These are phyloP conservation scores for Pterophyllum scalare DNA, from an alignment of 2,113 vertebrate species.

Conservation along the genomic window DNA sequence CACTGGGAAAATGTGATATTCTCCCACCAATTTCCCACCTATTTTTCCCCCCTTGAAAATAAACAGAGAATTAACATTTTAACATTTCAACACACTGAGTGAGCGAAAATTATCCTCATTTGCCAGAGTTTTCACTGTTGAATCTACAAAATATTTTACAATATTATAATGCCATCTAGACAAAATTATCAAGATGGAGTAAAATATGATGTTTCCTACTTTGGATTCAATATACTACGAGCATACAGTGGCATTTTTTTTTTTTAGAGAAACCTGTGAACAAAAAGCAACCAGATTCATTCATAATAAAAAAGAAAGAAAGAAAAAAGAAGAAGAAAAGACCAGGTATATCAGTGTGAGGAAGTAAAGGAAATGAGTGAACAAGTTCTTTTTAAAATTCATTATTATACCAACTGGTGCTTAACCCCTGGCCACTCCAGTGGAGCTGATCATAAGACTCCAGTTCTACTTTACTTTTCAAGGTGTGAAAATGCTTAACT, in stretches of 20 bases:
- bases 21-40: not conserved
- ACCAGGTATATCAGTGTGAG: not conserved
- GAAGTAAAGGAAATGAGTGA: not conserved
- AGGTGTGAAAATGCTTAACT: conserved; percentile 30
- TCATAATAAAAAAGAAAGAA: not conserved
- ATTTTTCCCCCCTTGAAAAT: not conserved
- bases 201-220: not conserved
- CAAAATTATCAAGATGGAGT: not conserved
- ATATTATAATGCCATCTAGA: not conserved
- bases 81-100: not conserved
- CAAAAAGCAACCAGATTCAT: not conserved
- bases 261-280: not conserved
- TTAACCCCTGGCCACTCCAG: conserved; percentile 1
- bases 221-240: not conserved
- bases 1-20: not conserved
- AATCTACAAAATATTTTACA: not conserved
- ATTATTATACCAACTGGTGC: not conserved
- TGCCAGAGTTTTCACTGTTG: not conserved
- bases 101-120: not conserved
- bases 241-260: not conserved
- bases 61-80: not conserved
- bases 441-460: conserved; percentile 13
- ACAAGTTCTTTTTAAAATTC: conserved; percentile 7
- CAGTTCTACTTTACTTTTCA: conserved; percentile 13
- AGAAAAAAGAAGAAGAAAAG: too few species aligned